These are phyloP conservation scores for Naja naja DNA, from an alignment of 2,113 vertebrate species.

Conservation along the genomic window DNA sequence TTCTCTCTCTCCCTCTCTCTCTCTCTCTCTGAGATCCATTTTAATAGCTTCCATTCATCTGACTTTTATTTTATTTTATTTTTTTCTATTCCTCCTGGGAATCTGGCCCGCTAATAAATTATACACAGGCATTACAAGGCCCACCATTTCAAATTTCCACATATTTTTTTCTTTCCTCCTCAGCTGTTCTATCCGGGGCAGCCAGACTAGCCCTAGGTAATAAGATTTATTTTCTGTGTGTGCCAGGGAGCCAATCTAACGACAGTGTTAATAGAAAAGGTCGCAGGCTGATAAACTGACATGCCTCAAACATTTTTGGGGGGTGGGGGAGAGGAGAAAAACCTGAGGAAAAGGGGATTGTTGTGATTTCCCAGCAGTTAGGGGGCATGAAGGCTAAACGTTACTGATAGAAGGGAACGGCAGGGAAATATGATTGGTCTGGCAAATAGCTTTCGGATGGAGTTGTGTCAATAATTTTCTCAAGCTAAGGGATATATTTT, in stretches of 20 bases:
- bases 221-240: slow-evolving; percentile 67
- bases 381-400: slow-evolving; percentile 69
- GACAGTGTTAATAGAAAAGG: slow-evolving; percentile 74
- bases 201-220: slow-evolving; percentile 38
- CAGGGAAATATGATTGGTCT: slow-evolving; percentile 56
- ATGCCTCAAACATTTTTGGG: slow-evolving; percentile 47
- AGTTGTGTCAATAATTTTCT: slow-evolving; percentile 58
- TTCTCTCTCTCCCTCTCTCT: no score
- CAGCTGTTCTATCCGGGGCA: slow-evolving; percentile 32
- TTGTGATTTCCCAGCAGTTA: slow-evolving; percentile 64
- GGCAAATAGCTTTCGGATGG: slow-evolving; percentile 44
- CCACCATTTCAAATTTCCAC: slow-evolving; percentile 55
- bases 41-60: slow-evolving; percentile 22
- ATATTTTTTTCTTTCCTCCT: slow-evolving; percentile 35
- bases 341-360: slow-evolving; percentile 34
- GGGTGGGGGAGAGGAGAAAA: slow-evolving; percentile 18
- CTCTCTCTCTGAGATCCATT: not conserved
- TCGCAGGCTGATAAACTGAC: slow-evolving; percentile 67
- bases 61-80: not conserved
- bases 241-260: slow-evolving; percentile 62
- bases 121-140: slow-evolving; percentile 29
- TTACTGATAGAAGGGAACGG: slow-evolving; percentile 64
- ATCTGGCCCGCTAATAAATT: slow-evolving; percentile 58
- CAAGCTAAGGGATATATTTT: slow-evolving; percentile 34
- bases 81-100: not conserved